Evolutionary conservation across 53 echinoderm and acorn worm species (phyloP).

Genomic region (Antedon mediterranea): DNA sequence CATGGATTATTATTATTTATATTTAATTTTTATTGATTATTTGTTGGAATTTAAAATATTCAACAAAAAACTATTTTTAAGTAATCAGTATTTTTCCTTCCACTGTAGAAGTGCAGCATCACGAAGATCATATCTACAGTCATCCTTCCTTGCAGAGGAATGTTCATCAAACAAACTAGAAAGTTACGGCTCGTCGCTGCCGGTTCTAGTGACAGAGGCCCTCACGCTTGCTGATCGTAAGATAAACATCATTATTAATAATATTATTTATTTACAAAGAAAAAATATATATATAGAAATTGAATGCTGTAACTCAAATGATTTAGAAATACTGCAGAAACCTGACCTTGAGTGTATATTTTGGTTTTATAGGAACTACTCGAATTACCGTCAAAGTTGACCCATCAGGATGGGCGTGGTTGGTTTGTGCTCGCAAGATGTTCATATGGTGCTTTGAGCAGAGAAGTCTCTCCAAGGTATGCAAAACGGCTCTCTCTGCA

Average conservation of each 20-base stretch:
- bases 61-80: too few species aligned
- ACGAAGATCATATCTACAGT: neutral
- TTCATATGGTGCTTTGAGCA: slow-evolving; percentile 91
- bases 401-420: slow-evolving; percentile 77
- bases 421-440: slow-evolving; percentile 78
- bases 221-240: slow-evolving; percentile 83
- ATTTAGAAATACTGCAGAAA: too few species aligned
- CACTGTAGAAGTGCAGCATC: neutral
- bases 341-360: too few species aligned
- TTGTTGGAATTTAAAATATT: too few species aligned
- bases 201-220: slow-evolving; percentile 81
- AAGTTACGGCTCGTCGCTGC: slow-evolving; percentile 72
- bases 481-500: too few species aligned
- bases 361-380: slow-evolving; percentile 37
- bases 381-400: slow-evolving; percentile 67
- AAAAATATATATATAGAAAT: too few species aligned
- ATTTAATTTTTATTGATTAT: too few species aligned
- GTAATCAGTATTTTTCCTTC: too few species aligned
- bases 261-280: neutral
- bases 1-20: too few species aligned
- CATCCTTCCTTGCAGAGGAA: slow-evolving; percentile 1
- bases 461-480: slow-evolving; percentile 48
- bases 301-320: too few species aligned
- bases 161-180: slow-evolving; percentile 13
- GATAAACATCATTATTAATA: slow-evolving; percentile 3